These are phyloP conservation scores for Poecile montanus DNA, from an alignment of 2,797 vertebrate species.

Conservation along the genomic window DNA sequence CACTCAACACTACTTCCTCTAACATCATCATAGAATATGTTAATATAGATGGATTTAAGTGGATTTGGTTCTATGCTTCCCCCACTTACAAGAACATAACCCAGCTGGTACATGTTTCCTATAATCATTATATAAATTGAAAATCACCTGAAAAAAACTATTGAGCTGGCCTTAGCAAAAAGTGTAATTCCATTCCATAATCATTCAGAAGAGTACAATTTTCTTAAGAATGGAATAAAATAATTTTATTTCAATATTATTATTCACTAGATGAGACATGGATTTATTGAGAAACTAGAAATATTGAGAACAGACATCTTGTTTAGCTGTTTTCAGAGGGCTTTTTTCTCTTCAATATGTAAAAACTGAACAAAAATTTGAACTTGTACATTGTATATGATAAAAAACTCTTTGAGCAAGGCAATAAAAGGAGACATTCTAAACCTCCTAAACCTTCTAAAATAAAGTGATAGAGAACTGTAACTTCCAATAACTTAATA, in stretches of 20 bases:
- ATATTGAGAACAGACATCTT: background rate
- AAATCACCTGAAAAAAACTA: background rate
- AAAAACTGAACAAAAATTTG: background rate
- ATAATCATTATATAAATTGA: background rate
- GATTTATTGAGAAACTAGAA: background rate
- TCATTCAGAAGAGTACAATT: background rate
- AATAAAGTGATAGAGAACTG: background rate
- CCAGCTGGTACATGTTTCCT: background rate
- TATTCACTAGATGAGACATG: background rate
- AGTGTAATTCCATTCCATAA: background rate
- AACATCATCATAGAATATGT: background rate
- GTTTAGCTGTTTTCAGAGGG: background rate
- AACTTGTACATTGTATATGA: background rate
- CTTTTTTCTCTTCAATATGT: background rate
- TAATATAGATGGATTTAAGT: background rate
- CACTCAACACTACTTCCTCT: background rate
- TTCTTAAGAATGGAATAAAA: background rate
- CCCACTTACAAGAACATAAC: background rate
- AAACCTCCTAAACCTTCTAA: background rate
- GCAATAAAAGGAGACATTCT: background rate
- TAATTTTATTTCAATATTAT: background rate
- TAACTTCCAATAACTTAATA: background rate
- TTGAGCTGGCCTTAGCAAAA: background rate
- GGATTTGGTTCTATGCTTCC: background rate
- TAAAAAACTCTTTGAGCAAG: background rate